Evolutionary conservation across 1,140 invertebrate species (phyloP).

Genomic region (Hycleus cichorii): DNA sequence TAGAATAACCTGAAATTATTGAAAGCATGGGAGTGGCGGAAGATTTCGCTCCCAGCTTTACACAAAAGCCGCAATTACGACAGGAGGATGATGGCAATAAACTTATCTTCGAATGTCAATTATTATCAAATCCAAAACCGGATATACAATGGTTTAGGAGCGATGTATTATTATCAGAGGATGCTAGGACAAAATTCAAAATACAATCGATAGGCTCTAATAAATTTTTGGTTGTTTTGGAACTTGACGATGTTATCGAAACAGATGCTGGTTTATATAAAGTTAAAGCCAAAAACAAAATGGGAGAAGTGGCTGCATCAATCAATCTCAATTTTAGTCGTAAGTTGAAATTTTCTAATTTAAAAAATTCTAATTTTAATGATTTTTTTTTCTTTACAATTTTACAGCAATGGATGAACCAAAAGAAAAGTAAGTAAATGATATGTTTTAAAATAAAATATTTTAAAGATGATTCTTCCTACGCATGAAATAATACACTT

Average conservation of each 20-base stretch:
- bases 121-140: conserved; percentile 76
- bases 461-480: conserved; percentile 9
- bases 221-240: conserved; percentile 83
- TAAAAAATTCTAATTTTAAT: background rate
- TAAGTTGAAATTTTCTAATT: conserved; percentile 53
- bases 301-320: conserved; percentile 95
- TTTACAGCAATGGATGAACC: conserved; percentile 75
- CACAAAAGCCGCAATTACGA: conserved; percentile 89
- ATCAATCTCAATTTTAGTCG: conserved; percentile 98
- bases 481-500: conserved; percentile 16
- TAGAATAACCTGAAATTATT: conserved; percentile 29
- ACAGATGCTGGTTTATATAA: conserved; percentile 95
- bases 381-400: background rate
- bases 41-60: conserved; percentile 95
- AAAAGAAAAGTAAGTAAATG: conserved; percentile 67
- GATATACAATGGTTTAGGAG: conserved; percentile 88
- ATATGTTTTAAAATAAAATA: background rate
- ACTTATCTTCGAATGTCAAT: conserved; percentile 90
- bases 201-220: conserved; percentile 76
- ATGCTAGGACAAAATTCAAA: conserved; percentile 77
- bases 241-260: conserved; percentile 92
- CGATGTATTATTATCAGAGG: conserved; percentile 72
- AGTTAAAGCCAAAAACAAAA: conserved; percentile 95
- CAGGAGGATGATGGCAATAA: conserved; percentile 95
- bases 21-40: conserved; percentile 71